These are phyloP conservation scores for Thera britannica DNA, from an alignment of 2,888 invertebrate genomes.

Conservation along the genomic window DNA sequence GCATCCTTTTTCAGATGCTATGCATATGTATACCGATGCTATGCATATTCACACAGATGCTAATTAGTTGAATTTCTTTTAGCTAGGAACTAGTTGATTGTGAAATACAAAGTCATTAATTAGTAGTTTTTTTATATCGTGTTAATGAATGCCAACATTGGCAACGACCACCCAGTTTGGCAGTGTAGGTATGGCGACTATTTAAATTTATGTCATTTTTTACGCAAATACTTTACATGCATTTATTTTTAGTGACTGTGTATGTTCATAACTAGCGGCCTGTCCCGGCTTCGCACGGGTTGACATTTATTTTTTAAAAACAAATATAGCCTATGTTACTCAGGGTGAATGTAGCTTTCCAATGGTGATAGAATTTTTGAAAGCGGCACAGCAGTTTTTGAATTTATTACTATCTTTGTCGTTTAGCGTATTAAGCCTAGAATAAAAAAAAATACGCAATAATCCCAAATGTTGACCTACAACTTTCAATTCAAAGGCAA, in stretches of 20 bases:
- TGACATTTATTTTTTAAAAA: no score
- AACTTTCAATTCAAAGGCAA: not conserved
- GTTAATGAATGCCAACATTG: slow-evolving; percentile 28
- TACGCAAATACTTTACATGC: slow-evolving; percentile 25
- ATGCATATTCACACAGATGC: slow-evolving; percentile 18
- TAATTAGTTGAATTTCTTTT: slow-evolving; percentile 15
- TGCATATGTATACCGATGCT: not conserved
- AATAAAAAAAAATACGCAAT: no score
- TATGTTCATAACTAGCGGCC: no score
- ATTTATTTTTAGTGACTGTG: slow-evolving; percentile 1
- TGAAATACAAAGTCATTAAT: slow-evolving; percentile 29
- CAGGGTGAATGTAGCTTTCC: no score
- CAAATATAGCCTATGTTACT: no score
- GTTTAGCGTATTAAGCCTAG: no score
- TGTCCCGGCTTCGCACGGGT: no score
- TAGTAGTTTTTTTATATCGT: slow-evolving; percentile 26
- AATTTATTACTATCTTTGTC: no score
- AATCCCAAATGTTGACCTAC: no score
- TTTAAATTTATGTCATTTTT: slow-evolving; percentile 29
- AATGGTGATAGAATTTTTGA: no score
- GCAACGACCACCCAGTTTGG: slow-evolving; percentile 13
- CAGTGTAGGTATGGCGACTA: slow-evolving; percentile 24
- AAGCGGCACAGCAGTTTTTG: no score
- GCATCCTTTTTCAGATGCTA: slow-evolving; percentile 1
- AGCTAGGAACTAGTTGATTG: slow-evolving; percentile 34